Percentiles rank a stretch among this genome's conserved stretches.
phyloP scores from a whole-genome alignment of 64 coral and sea anemone genomes.

The Platygyra sinensis region DNA sequence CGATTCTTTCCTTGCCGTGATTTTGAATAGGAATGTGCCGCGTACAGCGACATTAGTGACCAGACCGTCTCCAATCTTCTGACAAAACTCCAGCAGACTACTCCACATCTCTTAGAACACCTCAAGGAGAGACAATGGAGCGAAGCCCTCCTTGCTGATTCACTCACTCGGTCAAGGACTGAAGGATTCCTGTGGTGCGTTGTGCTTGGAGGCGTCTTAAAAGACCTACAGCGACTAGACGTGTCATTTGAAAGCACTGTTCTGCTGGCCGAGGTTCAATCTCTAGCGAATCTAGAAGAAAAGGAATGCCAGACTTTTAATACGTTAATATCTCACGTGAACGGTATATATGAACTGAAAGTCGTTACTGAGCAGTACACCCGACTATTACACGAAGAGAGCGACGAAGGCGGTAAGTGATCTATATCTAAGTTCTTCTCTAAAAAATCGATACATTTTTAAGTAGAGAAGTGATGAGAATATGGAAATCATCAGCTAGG shows the following conservation, averaged over 20 bases:
- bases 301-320: conserved; percentile 65
- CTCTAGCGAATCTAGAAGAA: neutral
- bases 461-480: neutral
- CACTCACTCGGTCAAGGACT: conserved; percentile 36
- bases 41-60: neutral
- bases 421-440: neutral
- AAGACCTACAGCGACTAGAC: neutral
- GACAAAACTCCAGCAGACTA: neutral
- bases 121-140: conserved; percentile 7
- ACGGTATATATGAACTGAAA: conserved; percentile 80
- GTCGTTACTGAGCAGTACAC: conserved; percentile 61
- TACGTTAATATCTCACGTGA: conserved; percentile 21
- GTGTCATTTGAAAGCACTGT: conserved; percentile 24
- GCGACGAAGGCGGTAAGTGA: conserved; percentile 7
- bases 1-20: neutral
- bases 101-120: conserved; percentile 18
- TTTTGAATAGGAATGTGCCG: neutral
- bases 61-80: conserved; percentile 25
- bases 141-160: conserved; percentile 37
- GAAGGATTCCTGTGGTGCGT: conserved; percentile 71
- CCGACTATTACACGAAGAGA: conserved; percentile 27
- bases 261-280: conserved; percentile 53
- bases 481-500: too few species aligned
- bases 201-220: conserved; percentile 54
- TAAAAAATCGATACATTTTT: neutral